These are phyloP conservation scores for Sclerodermus sp. DNA, from an alignment of 2,888 invertebrate species.

Conservation along the genomic window DNA sequence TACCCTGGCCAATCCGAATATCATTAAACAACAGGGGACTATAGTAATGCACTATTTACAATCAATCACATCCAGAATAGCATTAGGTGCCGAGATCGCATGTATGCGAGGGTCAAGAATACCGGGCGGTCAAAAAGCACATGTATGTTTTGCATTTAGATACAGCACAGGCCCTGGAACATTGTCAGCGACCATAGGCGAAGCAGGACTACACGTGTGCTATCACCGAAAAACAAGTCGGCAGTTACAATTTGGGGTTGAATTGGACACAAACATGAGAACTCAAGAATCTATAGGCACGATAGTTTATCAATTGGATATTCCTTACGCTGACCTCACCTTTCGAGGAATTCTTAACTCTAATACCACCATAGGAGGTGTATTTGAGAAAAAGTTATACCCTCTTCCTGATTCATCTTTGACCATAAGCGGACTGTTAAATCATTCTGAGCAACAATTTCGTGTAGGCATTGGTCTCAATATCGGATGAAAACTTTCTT, in stretches of 20 bases:
- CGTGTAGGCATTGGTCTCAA: slow-evolving; percentile 68
- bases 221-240: slow-evolving; percentile 67
- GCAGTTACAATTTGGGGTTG: slow-evolving; percentile 67
- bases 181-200: slow-evolving; percentile 68
- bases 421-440: slow-evolving; percentile 65
- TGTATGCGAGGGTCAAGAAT: slow-evolving; percentile 35
- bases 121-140: slow-evolving; percentile 36
- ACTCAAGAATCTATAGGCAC: slow-evolving; percentile 65
- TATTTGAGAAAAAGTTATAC: slow-evolving; percentile 67
- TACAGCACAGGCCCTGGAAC: slow-evolving; percentile 65
- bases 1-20: slow-evolving; percentile 39
- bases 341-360: slow-evolving; percentile 67
- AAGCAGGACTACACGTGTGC: slow-evolving; percentile 61
- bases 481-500: slow-evolving; percentile 14
- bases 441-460: slow-evolving; percentile 65
- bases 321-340: slow-evolving; percentile 65
- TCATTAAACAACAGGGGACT: slow-evolving; percentile 39
- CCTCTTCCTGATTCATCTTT: slow-evolving; percentile 68
- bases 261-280: slow-evolving; percentile 66
- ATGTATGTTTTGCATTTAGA: slow-evolving; percentile 49
- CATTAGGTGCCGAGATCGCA: slow-evolving; percentile 48
- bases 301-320: slow-evolving; percentile 66
- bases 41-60: slow-evolving; percentile 49
- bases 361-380: slow-evolving; percentile 64
- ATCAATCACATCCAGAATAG: slow-evolving; percentile 49